Percentiles rank a stretch among this genome's conserved stretches.
Evolutionary conservation across 2,113 vertebrate genomes (phyloP).

Genomic region (Epinephelus cyanopodus): DNA sequence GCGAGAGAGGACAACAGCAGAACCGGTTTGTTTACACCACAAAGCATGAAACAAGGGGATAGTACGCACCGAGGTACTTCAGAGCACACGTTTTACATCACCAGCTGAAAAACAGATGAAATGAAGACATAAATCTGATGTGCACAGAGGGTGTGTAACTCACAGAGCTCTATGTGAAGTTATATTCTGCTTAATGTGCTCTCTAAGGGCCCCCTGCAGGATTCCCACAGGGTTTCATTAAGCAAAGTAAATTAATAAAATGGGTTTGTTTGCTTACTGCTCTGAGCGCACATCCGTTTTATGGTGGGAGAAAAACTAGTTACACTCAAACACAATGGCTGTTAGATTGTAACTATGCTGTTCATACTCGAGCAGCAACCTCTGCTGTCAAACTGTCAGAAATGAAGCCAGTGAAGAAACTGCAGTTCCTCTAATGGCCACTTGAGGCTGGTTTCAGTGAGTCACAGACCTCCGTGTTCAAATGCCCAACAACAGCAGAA

Average conservation of each 20-base stretch:
- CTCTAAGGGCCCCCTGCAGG: constrained; percentile 29
- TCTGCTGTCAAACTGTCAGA: too few species aligned
- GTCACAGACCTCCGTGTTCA: too few species aligned
- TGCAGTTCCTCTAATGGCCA: too few species aligned
- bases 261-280: constrained; percentile 52
- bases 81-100: constrained; percentile 36
- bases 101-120: constrained; percentile 44
- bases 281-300: constrained; percentile 1
- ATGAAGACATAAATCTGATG: constrained; percentile 64
- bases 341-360: background rate
- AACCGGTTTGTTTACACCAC: constrained; percentile 35
- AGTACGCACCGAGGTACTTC: constrained; percentile 18
- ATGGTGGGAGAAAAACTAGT: background rate
- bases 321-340: background rate
- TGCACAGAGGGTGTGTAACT: constrained; percentile 34
- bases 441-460: too few species aligned
- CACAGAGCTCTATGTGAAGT: constrained; percentile 35
- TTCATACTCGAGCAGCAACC: constrained; percentile 42
- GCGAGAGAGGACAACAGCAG: constrained; percentile 28
- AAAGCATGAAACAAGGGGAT: constrained; percentile 21
- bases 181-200: constrained; percentile 53
- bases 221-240: constrained; percentile 60
- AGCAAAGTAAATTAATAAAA: constrained; percentile 43
- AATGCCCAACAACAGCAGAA: too few species aligned
- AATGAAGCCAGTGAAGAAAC: too few species aligned